Percentiles rank a stretch among this genome's conserved stretches.
Conservation (phyloP, 2,888 invertebrate species). For the Hipparchia sbordonii region DNA sequence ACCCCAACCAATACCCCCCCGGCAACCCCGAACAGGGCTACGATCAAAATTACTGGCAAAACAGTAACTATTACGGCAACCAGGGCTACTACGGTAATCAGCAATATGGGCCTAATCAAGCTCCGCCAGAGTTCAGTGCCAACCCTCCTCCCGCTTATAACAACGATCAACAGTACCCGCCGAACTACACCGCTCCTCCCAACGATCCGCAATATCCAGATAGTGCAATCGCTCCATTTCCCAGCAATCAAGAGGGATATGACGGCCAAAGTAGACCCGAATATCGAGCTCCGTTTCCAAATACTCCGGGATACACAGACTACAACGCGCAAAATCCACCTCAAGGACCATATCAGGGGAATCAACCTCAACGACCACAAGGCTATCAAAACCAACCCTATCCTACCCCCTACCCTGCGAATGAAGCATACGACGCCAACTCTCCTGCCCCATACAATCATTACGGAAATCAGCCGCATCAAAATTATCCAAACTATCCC, state of each 20-base stretch:
- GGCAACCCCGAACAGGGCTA: slow-evolving; percentile 64
- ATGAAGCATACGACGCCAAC: slow-evolving; percentile 56
- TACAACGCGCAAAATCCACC: slow-evolving; percentile 57
- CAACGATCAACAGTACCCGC: slow-evolving; percentile 62
- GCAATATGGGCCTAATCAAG: slow-evolving; percentile 63
- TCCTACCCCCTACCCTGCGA: slow-evolving; percentile 56
- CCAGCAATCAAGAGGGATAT: slow-evolving; percentile 63
- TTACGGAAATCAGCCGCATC: slow-evolving; percentile 55
- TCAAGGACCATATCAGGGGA: slow-evolving; percentile 50
- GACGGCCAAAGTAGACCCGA: slow-evolving; percentile 62
- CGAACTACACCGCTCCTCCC: slow-evolving; percentile 60
- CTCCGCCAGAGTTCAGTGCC: slow-evolving; percentile 61
- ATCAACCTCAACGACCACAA: slow-evolving; percentile 49
- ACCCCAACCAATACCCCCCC: slow-evolving; percentile 72
- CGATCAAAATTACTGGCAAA: slow-evolving; percentile 75
- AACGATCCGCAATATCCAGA: slow-evolving; percentile 59
- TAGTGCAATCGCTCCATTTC: slow-evolving; percentile 62
- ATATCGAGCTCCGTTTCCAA: slow-evolving; percentile 54
- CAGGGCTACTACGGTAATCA: slow-evolving; percentile 71
- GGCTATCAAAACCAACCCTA: slow-evolving; percentile 62
- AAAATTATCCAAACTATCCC: slow-evolving; percentile 61
- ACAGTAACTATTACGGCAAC: slow-evolving; percentile 69
- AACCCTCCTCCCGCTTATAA: slow-evolving; percentile 59
- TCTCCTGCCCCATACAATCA: slow-evolving; percentile 60
- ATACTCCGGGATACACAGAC: slow-evolving; percentile 61